Evolutionary conservation across 2,797 vertebrate species (phyloP), one percentile per base, ranked within the genome.

Genomic region (Synaphobranchus kaupii): DNA sequence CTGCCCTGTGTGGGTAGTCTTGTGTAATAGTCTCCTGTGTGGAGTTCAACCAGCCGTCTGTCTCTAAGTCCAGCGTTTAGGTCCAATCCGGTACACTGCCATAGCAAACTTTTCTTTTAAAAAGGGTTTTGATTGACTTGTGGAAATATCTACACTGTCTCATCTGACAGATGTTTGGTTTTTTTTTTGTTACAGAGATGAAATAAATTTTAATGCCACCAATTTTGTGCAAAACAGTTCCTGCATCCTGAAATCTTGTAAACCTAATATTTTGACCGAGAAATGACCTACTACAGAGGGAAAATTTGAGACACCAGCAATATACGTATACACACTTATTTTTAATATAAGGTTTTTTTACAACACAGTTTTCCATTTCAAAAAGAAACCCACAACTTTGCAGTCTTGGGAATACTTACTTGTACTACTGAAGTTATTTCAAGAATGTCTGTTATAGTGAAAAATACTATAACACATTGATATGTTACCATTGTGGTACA

Each of bases 191-290:
- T 87, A 93, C 90, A 93, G 89, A 93, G 91, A 90, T 92, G 89
- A 92, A 91, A 92, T 87, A 78, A 85, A 90, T 88, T 78, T 90
- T 93, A 83, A 95, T 92, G 93, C 92, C 89, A 87, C 91, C 94
- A 91, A 94, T 94, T 94, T 88, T 94, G 96, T 96, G 95, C 92
- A 95, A 95, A 96, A 92, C 86, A 93, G 91, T 92, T 93, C 90
- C 90, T 91, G 92, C 85, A 88, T 90, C 90, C 90, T 90, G 91
- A 94, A 94, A 92, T 92, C 81, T 86, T 91, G 91, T 94, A 93
- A 94, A 92, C 90, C 63, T 83, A 78, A 89, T 89, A 85, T 90
- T 87, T 87, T 87, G 86, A 78, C 83, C 86, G 84, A 86, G 76
- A 68, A 92, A 63, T 80, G 84, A 83, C 39, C 47, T 88, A 20